Evolutionary conservation across 2,888 invertebrate genomes (phyloP).

Genomic region (Calliscelio sp.): DNA sequence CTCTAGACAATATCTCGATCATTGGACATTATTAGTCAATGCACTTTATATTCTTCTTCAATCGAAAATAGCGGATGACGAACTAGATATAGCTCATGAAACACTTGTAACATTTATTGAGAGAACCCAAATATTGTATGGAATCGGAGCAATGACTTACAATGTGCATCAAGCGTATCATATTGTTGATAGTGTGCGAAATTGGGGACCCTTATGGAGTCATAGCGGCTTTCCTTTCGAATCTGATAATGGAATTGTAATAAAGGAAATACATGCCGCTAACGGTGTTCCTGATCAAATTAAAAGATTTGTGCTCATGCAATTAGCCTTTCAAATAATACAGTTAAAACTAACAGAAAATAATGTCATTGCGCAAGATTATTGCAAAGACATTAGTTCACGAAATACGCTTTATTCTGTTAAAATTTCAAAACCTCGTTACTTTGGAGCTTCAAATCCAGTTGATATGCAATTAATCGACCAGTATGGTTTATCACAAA

Average conservation of each 20-base stretch:
- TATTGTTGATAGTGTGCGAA: constrained; percentile 5
- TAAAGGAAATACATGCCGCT: constrained; percentile 39
- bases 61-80: not conserved
- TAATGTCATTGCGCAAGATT: too few species aligned
- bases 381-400: not conserved
- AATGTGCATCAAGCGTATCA: constrained; percentile 19
- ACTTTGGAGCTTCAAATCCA: constrained; percentile 31
- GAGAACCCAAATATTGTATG: constrained; percentile 24
- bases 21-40: not conserved
- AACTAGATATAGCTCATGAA: not conserved
- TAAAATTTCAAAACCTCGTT: not conserved
- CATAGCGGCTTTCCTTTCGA: constrained; percentile 32
- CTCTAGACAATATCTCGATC: not conserved
- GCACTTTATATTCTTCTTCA: not conserved
- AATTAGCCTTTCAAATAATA: not conserved
- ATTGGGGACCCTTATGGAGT: constrained; percentile 31
- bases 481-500: constrained; percentile 30
- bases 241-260: constrained; percentile 32
- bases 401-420: constrained; percentile 27
- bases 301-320: constrained; percentile 5
- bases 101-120: not conserved
- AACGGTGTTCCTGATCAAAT: constrained; percentile 56
- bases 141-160: constrained; percentile 8
- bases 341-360: too few species aligned
- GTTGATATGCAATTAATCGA: not conserved